These are phyloP conservation scores for Melipona beecheii DNA, from an alignment of 2,888 invertebrate genomes.

Conservation along the genomic window DNA sequence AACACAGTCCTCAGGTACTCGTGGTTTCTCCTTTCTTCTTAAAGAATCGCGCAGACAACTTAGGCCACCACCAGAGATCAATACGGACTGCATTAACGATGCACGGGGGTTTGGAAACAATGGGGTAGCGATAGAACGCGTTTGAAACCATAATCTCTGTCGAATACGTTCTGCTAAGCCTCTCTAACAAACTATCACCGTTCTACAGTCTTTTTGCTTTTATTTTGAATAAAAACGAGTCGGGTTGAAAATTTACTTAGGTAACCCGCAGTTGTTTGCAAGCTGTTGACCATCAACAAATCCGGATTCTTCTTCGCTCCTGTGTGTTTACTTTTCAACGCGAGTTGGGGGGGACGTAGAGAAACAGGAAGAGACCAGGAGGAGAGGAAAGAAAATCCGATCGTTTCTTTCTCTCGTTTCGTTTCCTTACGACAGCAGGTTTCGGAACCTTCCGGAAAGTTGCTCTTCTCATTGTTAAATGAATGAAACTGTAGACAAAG, in stretches of 20 bases:
- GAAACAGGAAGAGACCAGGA: conserved; percentile 4
- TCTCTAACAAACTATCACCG: no score
- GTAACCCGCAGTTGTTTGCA: not conserved
- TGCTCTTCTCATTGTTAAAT: conserved; percentile 59
- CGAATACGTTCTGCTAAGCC: not conserved
- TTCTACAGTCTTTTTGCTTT: no score
- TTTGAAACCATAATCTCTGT: not conserved
- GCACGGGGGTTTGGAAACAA: not conserved
- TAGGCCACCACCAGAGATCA: conserved; percentile 1
- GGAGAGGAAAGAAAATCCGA: not conserved
- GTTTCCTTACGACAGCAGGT: not conserved
- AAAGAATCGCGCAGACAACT: not conserved
- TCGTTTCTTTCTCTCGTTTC: conserved; percentile 16
- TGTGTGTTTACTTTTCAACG: conserved; percentile 24
- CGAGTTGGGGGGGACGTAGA: not conserved
- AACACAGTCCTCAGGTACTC: not conserved
- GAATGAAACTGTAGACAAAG: conserved; percentile 54
- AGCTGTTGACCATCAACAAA: not conserved
- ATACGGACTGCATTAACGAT: conserved; percentile 14
- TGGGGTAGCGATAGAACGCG: not conserved
- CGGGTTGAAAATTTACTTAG: conserved; percentile 1
- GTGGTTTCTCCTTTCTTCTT: not conserved
- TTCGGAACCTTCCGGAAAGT: conserved; percentile 22
- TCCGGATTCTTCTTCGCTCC: not conserved
- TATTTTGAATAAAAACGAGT: not conserved